These are phyloP conservation scores for Timandra comae DNA, from an alignment of 2,888 invertebrate species.

Conservation along the genomic window DNA sequence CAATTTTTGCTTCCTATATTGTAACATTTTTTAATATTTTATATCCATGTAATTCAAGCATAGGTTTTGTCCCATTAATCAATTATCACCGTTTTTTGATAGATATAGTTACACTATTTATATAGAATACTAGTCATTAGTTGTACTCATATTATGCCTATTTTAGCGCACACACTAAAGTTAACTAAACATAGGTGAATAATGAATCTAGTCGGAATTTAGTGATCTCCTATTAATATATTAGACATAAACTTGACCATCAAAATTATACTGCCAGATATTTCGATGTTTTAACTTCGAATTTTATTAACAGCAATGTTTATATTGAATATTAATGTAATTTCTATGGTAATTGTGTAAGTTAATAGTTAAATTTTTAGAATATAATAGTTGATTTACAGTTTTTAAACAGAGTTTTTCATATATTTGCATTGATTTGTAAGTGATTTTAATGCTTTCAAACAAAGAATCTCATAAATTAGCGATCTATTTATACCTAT, in stretches of 20 bases:
- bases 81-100: constrained; percentile 25
- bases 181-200: constrained; percentile 16
- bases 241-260: constrained; percentile 37
- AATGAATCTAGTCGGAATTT: constrained; percentile 5
- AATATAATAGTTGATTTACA: constrained; percentile 9
- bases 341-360: constrained; percentile 19
- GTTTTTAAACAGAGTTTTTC: constrained; percentile 7
- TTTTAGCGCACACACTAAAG: constrained; percentile 44
- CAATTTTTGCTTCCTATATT: constrained; percentile 12
- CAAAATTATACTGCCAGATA: constrained; percentile 58
- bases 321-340: constrained; percentile 17
- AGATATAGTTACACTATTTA: constrained; percentile 27
- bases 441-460: no score
- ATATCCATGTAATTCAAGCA: constrained; percentile 16
- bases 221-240: constrained; percentile 8
- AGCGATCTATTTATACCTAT: constrained; percentile 27
- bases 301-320: constrained; percentile 17
- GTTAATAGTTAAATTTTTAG: constrained; percentile 6
- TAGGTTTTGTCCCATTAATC: constrained; percentile 9
- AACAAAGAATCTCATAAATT: constrained; percentile 17
- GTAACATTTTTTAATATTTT: constrained; percentile 12
- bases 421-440: no score
- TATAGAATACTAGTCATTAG: constrained; percentile 30
- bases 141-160: constrained; percentile 21
- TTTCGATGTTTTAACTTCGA: constrained; percentile 45